Evolutionary conservation across 2,113 vertebrate species (phyloP).

Genomic region (Dendrocopos noguchii): DNA sequence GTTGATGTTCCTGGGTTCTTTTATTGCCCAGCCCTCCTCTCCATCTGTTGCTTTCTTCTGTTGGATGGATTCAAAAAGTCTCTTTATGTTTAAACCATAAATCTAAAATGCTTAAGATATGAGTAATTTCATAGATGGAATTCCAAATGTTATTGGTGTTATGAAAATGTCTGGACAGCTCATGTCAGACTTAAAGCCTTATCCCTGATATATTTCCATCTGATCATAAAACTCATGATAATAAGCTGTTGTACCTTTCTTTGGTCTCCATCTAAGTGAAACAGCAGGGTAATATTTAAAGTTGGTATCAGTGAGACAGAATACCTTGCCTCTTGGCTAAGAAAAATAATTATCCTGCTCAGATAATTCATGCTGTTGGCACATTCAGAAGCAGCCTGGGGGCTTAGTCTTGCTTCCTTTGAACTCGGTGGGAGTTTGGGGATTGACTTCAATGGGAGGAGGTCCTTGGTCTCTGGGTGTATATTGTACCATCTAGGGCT

Average conservation of each 20-base stretch:
- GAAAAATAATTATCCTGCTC: slow-evolving; percentile 69
- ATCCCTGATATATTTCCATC: slow-evolving; percentile 53
- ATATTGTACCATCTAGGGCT: not conserved
- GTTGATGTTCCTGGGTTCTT: not conserved
- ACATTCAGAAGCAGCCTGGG: slow-evolving; percentile 7
- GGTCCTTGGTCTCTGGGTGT: not conserved
- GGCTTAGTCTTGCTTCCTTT: slow-evolving; percentile 48
- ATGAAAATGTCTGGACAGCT: slow-evolving; percentile 67
- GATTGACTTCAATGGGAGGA: not conserved
- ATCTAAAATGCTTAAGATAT: slow-evolving; percentile 12
- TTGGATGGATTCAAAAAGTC: slow-evolving; percentile 24
- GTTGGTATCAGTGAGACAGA: slow-evolving; percentile 56
- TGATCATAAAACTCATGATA: slow-evolving; percentile 30
- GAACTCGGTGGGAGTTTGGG: slow-evolving; percentile 50
- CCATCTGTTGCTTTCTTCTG: slow-evolving; percentile 61
- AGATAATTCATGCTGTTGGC: slow-evolving; percentile 56
- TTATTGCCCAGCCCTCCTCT: slow-evolving; percentile 10
- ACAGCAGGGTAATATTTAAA: slow-evolving; percentile 51
- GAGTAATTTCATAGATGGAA: slow-evolving; percentile 44
- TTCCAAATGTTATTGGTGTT: slow-evolving; percentile 50
- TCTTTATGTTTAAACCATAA: slow-evolving; percentile 21
- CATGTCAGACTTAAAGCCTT: slow-evolving; percentile 50
- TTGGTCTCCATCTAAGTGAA: slow-evolving; percentile 48
- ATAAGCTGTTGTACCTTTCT: slow-evolving; percentile 54
- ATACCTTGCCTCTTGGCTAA: slow-evolving; percentile 68